Conservation (phyloP, 2,888 invertebrate species). For the Lepidonotus clava region DNA sequence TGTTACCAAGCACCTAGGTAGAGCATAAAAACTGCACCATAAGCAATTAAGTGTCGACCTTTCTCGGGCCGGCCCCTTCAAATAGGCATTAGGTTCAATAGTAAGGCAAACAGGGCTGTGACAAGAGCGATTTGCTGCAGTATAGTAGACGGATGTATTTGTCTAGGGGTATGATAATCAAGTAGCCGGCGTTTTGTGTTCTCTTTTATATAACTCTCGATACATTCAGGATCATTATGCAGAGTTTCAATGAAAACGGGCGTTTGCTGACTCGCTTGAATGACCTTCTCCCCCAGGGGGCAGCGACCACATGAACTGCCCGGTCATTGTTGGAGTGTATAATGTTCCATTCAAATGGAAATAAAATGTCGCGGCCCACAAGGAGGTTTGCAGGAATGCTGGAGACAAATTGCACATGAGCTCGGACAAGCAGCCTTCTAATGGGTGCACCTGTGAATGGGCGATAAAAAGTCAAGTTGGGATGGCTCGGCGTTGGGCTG, state of each 20-base stretch:
- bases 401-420: conserved; percentile 45
- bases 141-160: conserved; percentile 8
- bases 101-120: background rate
- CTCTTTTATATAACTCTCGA: conserved; percentile 8
- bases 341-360: conserved; percentile 53
- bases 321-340: conserved; percentile 24
- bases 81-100: background rate
- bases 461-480: conserved; percentile 32
- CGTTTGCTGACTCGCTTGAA: conserved; percentile 6
- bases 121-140: conserved; percentile 1
- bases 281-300: background rate
- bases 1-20: background rate
- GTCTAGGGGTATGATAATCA: conserved; percentile 38
- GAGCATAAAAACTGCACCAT: conserved; percentile 34
- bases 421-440: conserved; percentile 2
- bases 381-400: conserved; percentile 19
- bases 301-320: conserved; percentile 18
- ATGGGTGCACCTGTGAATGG: conserved; percentile 42
- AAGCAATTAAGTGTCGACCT: conserved; percentile 1
- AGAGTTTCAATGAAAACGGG: background rate
- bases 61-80: background rate
- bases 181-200: background rate
- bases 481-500: background rate
- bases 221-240: conserved; percentile 36
- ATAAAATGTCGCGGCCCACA: conserved; percentile 40